Base-by-base conservation (phyloP, 2,888 invertebrate species). In the Villa cingulata region DNA sequence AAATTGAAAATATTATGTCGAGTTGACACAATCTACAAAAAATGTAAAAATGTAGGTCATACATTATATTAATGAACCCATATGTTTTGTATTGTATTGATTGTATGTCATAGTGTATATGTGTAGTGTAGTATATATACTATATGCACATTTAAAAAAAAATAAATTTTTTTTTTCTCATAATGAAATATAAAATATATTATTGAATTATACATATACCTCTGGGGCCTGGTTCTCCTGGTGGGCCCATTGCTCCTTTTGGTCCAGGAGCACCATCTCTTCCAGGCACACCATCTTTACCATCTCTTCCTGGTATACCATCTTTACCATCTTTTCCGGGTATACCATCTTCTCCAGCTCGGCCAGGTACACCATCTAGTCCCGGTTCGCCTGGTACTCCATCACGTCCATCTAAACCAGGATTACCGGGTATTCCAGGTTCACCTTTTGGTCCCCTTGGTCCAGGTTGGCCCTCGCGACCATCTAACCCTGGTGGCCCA, bases 361-460 rank as follows among this genome's bases (percentile, higher is more conserved):
- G 37, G 0, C 46, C 46, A 9, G 46, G 46, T 16, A 46, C 46
- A n/a, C 46, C 46, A 58, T 88, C 87, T 34, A 91, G 69, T 0
- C 92, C 91, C 0, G 91, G 91, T 59, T 89, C 89, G 0, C 92
- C 92, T 0, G 91, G 90, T 1, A 91, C 80, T 4, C 91, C 91
- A 56, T 91, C 89, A 46, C 88, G 72, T 0, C 91, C 92, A 59
- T 92, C 91, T 2, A 90, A 66, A 0, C 86, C 86, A 0, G 78
- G 74, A 40, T 78, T 78, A 0, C 86, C 86, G 34, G 81, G 77
- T 56, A 80, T 77, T 27, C 86, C 86, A 64, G 61, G 57, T 50
- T 67, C 62, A 37, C 69, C 69, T 52, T 70, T 70, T 4, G 65
- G 65, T 1, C 70, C 70, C 1, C 66, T 57, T 0, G 66, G 61